Evolutionary conservation across 2,797 vertebrate species (phyloP).

Genomic region (Melanotaenia parkinsoni): DNA sequence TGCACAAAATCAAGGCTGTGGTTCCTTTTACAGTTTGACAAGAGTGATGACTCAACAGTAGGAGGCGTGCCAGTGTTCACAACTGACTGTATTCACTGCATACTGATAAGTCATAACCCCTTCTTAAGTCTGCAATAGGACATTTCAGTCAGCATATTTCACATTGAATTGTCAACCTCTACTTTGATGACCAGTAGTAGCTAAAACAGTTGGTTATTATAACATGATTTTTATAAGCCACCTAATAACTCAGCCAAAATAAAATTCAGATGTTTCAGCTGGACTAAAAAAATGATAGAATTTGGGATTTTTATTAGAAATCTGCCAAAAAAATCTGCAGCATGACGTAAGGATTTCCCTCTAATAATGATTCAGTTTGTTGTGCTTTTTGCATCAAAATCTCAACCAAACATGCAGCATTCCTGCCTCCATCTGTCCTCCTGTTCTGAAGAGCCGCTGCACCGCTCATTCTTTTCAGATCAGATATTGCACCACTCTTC

Average conservation of each 20-base stretch:
- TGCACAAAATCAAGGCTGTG: slow-evolving; percentile 28
- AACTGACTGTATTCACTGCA: slow-evolving; percentile 19
- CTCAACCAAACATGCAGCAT: slow-evolving; percentile 3
- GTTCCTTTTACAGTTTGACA: slow-evolving; percentile 33
- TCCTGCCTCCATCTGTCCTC: slow-evolving; percentile 2
- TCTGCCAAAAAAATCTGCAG: background rate
- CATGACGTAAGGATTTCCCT: background rate
- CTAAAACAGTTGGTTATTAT: slow-evolving; percentile 9
- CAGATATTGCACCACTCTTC: slow-evolving; percentile 95
- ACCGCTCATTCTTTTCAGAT: slow-evolving; percentile 69
- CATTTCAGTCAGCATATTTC: slow-evolving; percentile 20
- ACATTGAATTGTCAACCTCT: background rate
- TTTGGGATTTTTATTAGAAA: background rate
- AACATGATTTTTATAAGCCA: background rate
- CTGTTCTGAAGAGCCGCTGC: slow-evolving; percentile 20
- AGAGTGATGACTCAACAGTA: slow-evolving; percentile 44
- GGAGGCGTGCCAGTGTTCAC: slow-evolving; percentile 29
- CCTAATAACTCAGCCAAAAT: background rate
- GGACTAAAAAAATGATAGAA: background rate
- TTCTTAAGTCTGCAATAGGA: slow-evolving; percentile 16
- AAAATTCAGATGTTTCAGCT: background rate
- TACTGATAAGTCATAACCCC: slow-evolving; percentile 41
- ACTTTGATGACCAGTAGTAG: background rate
- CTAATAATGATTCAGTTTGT: background rate
- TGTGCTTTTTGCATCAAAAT: slow-evolving; percentile 13